Evolutionary conservation across 2,888 invertebrate species (phyloP), one percentile per base, ranked within the genome.

Genomic region (Zaprionus bogoriensis): DNA sequence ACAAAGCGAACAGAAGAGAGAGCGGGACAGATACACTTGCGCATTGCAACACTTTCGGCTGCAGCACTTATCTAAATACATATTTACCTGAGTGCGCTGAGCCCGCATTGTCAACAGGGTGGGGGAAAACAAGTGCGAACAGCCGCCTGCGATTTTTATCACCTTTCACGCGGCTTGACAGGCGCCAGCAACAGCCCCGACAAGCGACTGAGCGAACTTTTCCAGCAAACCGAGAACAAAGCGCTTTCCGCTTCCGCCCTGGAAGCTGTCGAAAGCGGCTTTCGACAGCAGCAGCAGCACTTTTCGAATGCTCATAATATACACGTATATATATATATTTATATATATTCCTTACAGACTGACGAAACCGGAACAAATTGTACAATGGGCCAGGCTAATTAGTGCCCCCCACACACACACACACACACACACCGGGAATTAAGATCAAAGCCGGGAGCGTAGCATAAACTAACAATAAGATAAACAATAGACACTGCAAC

Each of bases 1-100:
- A 47, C 2, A 9, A 44, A 50, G 25, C 5, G 10, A 7, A 25
- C 22, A 0, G 23, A 19, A 23, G 6, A 4, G 19, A 42, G 25
- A 48, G n/a, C 17, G 28, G 41, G 25, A 45, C 36, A 44, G 3
- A 23, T 57, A 38, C 14, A 52, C 50, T 36, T 32, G 45, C 6
- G 5, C n/a, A 30, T 41, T 54, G 63, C 74, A 68, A 74, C 71
- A 74, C 74, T 74, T 65, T 72, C 39, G 52, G 20, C 30, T 19
- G 60, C 51, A 72, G 44, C 85, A 81, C 79, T 79, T 79, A 84
- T 84, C 79, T 81, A 84, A 79, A 79, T 79, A 84, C 85, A 79
- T 84, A 79, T 84, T 79, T 79, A 77, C 65, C 63, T 74, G 57
- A 55, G 54, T 42, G 55, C 52, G 67, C 73, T 57, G 25, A 42